Conservation (phyloP, 1,140 invertebrate genomes). For the Palaemon carinicauda region DNA sequence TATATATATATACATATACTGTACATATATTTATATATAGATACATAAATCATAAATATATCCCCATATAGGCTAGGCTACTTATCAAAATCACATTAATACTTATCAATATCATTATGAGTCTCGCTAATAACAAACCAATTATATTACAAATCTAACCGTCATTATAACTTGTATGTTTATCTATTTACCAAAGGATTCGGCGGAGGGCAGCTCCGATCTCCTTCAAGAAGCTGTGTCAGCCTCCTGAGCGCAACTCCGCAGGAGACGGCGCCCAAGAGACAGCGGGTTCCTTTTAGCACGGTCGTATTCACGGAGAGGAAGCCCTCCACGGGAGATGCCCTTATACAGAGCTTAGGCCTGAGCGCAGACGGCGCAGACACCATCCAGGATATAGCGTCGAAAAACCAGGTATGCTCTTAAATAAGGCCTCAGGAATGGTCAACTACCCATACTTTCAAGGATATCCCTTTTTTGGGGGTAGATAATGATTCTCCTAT, state of each 20-base stretch:
- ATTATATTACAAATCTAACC: too few species aligned
- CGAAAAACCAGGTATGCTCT: slow-evolving; percentile 33
- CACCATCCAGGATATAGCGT: slow-evolving; percentile 42
- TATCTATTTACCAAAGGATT: not conserved
- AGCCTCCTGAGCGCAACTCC: slow-evolving; percentile 6
- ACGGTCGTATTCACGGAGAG: slow-evolving; percentile 38
- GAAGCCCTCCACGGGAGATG: slow-evolving; percentile 37
- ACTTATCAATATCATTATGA: too few species aligned
- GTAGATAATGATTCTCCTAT: too few species aligned
- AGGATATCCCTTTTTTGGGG: too few species aligned
- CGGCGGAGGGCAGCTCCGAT: not conserved
- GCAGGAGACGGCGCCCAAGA: not conserved
- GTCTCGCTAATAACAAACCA: too few species aligned
- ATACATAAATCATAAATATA: too few species aligned
- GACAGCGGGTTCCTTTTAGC: slow-evolving; percentile 15
- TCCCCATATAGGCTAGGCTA: too few species aligned
- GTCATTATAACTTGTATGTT: not conserved
- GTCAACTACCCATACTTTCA: too few species aligned
- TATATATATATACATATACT: not conserved
- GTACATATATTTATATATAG: not conserved
- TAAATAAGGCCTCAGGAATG: too few species aligned
- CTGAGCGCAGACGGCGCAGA: slow-evolving; percentile 15
- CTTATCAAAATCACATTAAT: too few species aligned
- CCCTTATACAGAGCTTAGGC: slow-evolving; percentile 21
- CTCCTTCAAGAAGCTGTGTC: not conserved